Evolutionary conservation across 2,797 vertebrate genomes (phyloP), one percentile per base, ranked within the genome.

Genomic region (Vireo griseus): DNA sequence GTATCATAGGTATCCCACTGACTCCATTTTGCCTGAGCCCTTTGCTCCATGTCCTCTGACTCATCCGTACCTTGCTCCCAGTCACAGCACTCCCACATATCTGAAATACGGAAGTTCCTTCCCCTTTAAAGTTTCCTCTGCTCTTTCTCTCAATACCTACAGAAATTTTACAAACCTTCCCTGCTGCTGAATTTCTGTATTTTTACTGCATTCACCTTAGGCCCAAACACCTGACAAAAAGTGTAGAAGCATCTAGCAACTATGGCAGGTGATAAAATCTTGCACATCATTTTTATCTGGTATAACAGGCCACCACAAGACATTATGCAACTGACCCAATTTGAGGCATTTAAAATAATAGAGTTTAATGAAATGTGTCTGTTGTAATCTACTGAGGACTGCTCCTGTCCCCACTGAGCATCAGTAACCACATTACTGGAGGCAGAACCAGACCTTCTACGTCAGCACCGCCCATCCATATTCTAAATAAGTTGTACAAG

Each of bases 251-350:
- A 81, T 55, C 86, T 57, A 83, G 31, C 35, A 74, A 4, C 19
- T 35, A 24, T 7, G 40, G 51, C 68, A 83, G 35, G 72, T 52
- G 26, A 66, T 91, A 51, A 88, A 89, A 80, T 31, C 61, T 52
- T 12, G 22, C 50, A 62, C 39, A 55, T 61, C 31, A 54, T 55
- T 86, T 93, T 90, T 71, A 68, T 22, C 61, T 47, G 39, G 11
- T 58, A 11, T 45, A 80, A 91, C 33, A 77, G 72, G 63, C 31
- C 39, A 69, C 35, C 48, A 33, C 42, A 78, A 94, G 86, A 62
- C 28, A 65, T 95, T 96, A 96, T 54, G 50, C 73, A 96, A 92
- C 86, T 86, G 84, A 88, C 89, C 84, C 72, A 86, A 3, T 94
- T 59, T 48, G 40, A 83, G 51, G 18, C 72, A 68, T 83, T 86